Evolutionary conservation across 1,140 invertebrate genomes (phyloP), one percentile per base, ranked within the genome.

Genomic region (Nasonia vitripennis): DNA sequence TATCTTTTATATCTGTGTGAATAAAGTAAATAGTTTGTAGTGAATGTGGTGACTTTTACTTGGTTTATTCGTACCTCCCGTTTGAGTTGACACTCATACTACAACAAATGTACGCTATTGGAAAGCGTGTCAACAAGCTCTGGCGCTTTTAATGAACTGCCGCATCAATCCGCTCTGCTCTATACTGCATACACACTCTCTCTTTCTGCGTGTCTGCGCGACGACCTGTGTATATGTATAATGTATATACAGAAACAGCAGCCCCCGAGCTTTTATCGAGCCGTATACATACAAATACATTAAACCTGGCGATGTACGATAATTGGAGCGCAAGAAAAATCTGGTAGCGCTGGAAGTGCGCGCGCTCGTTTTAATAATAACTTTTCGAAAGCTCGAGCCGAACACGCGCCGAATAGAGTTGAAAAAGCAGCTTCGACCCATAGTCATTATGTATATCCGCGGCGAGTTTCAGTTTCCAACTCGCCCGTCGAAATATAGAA

Each of bases 331-430:
- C 71, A 17, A 17, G 20, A 3, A 62, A n/a, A 62, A n/a, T 20
- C 5, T 17, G 17, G 20, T n/a, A 5, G 20, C 55, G 6, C 5
- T 4, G n/a, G 55, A 70, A 80, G 78, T 80, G 62, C 37, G 62
- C n/a, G 27, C 14, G 31, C 17, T 23, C 62, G 67, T 70, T 80
- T 80, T 80, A 80, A 80, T 80, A 80, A 80, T 70, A 70, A 80
- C 17, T 80, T 70, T 78, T 41, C 55, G 23, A 78, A 31, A 78
- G 45, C 20, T 51, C 75, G 23, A 45, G 74, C 12, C 11, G n/a
- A 27, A 27, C 23, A 31, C 23, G 10, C 45, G n/a, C 2, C 34
- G 17, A 55, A 55, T 55, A 17, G 17, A 62, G 55, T 62, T 62
- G 17, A 62, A 62, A 62, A 62, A 62, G 55, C 55, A 62, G 55